Base-by-base conservation (phyloP, 2,797 vertebrate genomes). In the Typhlichthys eigenmanni region DNA sequence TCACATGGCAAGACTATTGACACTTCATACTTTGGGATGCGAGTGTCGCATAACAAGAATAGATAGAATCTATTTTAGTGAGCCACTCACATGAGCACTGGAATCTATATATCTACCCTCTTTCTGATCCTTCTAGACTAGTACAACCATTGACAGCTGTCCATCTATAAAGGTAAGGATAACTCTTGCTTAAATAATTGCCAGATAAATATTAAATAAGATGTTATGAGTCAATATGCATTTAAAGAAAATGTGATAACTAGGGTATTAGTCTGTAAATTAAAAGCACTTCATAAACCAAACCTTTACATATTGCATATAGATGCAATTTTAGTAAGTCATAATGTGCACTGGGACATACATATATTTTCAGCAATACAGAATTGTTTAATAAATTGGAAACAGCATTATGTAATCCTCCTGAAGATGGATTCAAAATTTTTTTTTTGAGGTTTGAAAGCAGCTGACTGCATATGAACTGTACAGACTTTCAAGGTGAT, bases 21-120 rank as follows among this genome's bases (percentile, higher is more conserved):
- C 79, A 84, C 82, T 51, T 68, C 78, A 64, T 58, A 73, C 68
- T 16, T 68, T 59, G 77, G n/a, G 70, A 84, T 78, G 67, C 60
- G 29, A 66, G 64, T 71, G 81, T 85, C 58, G 38, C 62, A 50
- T 55, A 14, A 32, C 70, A 83, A 85, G 82, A 89, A 89, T 87
- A 84, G 80, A 71, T 69, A 47, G 55, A 59, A 69, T 84, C 90
- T 93, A 92, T 93, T 93, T 93, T 90, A 84, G 91, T 87, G 77
- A 83, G 75, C 88, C 88, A 87, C 89, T 92, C 87, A 91, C 85
- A 84, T 78, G 85, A 64, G 73, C 64, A 47, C 71, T 59, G 56
- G 82, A 85, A 82, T 91, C 90, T 89, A 92, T 92, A 92, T 90
- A 93, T 91, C 80, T 83, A 78, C 80, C 77, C 51, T 69, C 75